These are phyloP conservation scores for Neosalanx taihuensis DNA, from an alignment of 2,797 vertebrate genomes.

Conservation along the genomic window DNA sequence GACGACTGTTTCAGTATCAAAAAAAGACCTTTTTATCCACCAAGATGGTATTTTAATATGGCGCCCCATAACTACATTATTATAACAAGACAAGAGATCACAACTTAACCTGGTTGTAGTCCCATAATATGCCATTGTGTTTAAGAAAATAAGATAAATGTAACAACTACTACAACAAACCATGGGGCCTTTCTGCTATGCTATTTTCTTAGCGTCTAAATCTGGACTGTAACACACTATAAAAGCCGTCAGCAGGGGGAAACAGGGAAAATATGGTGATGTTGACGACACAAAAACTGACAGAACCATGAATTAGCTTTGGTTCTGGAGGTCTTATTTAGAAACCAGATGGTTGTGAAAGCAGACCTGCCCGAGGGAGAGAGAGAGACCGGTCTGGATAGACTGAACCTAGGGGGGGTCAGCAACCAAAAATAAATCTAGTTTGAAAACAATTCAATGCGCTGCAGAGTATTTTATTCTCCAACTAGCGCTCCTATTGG, in stretches of 20 bases:
- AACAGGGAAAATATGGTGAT: conserved; percentile 38
- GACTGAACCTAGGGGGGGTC: conserved; percentile 51
- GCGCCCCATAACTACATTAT: conserved; percentile 13
- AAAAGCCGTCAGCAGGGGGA: conserved; percentile 53
- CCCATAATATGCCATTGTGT: conserved; percentile 47
- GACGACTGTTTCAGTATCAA: conserved; percentile 41
- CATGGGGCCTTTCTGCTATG: conserved; percentile 45
- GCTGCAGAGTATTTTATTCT: conserved; percentile 31
- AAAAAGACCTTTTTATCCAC: conserved; percentile 53
- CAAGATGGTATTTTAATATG: conserved; percentile 30
- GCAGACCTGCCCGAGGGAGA: conserved; percentile 30
- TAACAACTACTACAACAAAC: conserved; percentile 54
- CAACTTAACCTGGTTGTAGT: conserved; percentile 47
- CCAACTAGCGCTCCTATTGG: background rate
- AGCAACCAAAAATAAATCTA: conserved; percentile 14
- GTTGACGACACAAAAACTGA: conserved; percentile 52
- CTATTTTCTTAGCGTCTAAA: conserved; percentile 64
- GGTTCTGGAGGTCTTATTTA: conserved; percentile 55
- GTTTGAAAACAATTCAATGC: conserved; percentile 34
- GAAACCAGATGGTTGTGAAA: conserved; percentile 70
- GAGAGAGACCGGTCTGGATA: conserved; percentile 44
- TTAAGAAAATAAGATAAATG: background rate
- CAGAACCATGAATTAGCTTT: conserved; percentile 69
- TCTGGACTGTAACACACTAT: conserved; percentile 55
- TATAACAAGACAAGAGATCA: conserved; percentile 31